Percentiles rank a stretch among this genome's conserved stretches.
Conservation (phyloP, 1,140 invertebrate genomes). For the Pararge aegeria region DNA sequence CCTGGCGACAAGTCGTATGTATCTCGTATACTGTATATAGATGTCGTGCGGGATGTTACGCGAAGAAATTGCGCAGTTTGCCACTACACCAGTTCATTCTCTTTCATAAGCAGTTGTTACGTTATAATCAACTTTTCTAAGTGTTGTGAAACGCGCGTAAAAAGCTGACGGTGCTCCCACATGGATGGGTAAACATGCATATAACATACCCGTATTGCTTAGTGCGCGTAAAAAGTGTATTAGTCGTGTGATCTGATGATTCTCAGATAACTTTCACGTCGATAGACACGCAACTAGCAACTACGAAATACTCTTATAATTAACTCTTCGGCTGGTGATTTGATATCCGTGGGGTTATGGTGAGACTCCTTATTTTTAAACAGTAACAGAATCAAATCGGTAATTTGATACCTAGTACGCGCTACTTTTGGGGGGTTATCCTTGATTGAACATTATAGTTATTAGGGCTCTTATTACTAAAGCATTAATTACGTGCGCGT, state of each 20-base stretch:
- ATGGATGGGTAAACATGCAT: conserved; percentile 55
- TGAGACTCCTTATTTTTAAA: conserved; percentile 19
- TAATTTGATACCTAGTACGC: no score
- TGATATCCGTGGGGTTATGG: neutral
- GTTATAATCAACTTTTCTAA: conserved; percentile 67
- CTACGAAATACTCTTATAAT: neutral
- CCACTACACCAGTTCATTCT: conserved; percentile 57
- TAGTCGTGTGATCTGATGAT: conserved; percentile 48
- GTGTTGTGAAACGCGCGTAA: conserved; percentile 64
- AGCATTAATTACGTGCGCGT: no score
- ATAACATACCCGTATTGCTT: conserved; percentile 35
- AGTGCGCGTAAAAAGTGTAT: conserved; percentile 40
- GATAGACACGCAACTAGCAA: conserved; percentile 37
- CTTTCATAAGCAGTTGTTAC: conserved; percentile 76
- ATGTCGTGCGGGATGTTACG: conserved; percentile 53
- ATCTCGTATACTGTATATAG: conserved; percentile 19
- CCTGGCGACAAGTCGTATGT: conserved; percentile 41
- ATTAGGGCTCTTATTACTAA: no score
- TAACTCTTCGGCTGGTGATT: neutral
- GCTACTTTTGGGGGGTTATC: no score
- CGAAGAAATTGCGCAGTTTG: conserved; percentile 50
- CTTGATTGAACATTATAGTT: no score
- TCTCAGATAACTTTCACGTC: conserved; percentile 55
- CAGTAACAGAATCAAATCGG: no score
- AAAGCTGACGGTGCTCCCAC: conserved; percentile 63